Percentiles rank a stretch among this genome's conserved stretches.
Conservation (phyloP, 2,888 invertebrate species). For the Oasisia sp. region DNA sequence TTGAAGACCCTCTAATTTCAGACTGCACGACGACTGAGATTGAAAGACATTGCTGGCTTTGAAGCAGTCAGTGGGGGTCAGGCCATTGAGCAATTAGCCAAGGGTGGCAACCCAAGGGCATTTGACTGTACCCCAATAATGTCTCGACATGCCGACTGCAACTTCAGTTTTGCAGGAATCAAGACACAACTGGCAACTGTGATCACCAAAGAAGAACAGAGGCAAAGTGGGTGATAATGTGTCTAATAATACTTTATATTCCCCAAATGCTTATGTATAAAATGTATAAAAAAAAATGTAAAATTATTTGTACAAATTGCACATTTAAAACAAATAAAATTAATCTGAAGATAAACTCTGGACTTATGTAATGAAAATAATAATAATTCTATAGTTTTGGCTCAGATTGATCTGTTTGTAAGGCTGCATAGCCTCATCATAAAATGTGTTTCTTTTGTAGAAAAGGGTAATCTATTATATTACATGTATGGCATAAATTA, state of each 20-base stretch:
- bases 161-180: conserved; percentile 88
- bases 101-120: conserved; percentile 68
- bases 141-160: conserved; percentile 77
- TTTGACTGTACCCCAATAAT: conserved; percentile 63
- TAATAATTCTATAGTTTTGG: too few relatives aligned
- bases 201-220: neutral
- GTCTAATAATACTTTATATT: neutral
- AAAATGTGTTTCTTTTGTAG: too few relatives aligned
- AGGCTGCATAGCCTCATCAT: too few relatives aligned
- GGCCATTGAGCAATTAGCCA: conserved; percentile 86
- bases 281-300: neutral
- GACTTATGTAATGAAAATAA: too few relatives aligned
- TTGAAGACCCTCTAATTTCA: conserved; percentile 57
- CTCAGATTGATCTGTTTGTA: too few relatives aligned
- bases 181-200: conserved; percentile 37
- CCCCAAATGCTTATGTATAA: neutral
- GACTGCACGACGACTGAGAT: conserved; percentile 84
- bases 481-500: too few relatives aligned
- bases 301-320: too few relatives aligned
- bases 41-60: conserved; percentile 81
- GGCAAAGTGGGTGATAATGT: neutral
- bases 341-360: neutral
- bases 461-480: too few relatives aligned
- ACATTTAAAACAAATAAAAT: too few relatives aligned
- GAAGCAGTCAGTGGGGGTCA: conserved; percentile 82